Evolutionary conservation across 2,888 invertebrate species (phyloP).

Genomic region (Pristionchus maxplancki): DNA sequence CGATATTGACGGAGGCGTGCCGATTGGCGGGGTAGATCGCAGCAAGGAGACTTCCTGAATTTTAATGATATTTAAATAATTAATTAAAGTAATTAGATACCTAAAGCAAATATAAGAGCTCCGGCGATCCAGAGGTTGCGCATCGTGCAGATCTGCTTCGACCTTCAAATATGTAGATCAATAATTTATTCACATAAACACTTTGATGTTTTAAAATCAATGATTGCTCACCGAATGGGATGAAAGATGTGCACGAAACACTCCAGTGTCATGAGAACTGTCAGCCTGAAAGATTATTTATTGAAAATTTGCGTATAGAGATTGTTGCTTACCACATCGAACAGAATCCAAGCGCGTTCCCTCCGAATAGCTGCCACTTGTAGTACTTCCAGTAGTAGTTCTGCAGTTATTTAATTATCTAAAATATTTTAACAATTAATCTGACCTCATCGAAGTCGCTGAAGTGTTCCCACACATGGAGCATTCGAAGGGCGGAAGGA

Average conservation of each 20-base stretch:
- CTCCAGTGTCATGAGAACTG: slow-evolving; percentile 73
- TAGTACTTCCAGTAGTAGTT: slow-evolving; percentile 43
- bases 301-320: neutral
- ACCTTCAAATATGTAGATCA: slow-evolving; percentile 44
- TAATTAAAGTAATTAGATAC: neutral
- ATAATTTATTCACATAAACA: no score
- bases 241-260: slow-evolving; percentile 74
- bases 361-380: slow-evolving; percentile 71
- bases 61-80: neutral
- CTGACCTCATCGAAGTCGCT: slow-evolving; percentile 57
- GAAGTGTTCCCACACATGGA: slow-evolving; percentile 66
- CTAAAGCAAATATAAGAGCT: slow-evolving; percentile 53
- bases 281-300: slow-evolving; percentile 60
- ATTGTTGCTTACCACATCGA: slow-evolving; percentile 70
- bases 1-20: slow-evolving; percentile 56
- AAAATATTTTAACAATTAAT: neutral
- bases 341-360: slow-evolving; percentile 73
- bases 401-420: neutral
- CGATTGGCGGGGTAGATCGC: slow-evolving; percentile 73
- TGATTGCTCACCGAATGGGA: slow-evolving; percentile 59
- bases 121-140: slow-evolving; percentile 64
- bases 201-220: neutral
- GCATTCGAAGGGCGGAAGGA: slow-evolving; percentile 69
- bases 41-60: slow-evolving; percentile 62
- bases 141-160: slow-evolving; percentile 71